A percentile compares a stretch with the other conserved stretches of the same genome.
Evolutionary conservation across 2,113 vertebrate genomes (phyloP).

Genomic region (Copsychus sechellarum): DNA sequence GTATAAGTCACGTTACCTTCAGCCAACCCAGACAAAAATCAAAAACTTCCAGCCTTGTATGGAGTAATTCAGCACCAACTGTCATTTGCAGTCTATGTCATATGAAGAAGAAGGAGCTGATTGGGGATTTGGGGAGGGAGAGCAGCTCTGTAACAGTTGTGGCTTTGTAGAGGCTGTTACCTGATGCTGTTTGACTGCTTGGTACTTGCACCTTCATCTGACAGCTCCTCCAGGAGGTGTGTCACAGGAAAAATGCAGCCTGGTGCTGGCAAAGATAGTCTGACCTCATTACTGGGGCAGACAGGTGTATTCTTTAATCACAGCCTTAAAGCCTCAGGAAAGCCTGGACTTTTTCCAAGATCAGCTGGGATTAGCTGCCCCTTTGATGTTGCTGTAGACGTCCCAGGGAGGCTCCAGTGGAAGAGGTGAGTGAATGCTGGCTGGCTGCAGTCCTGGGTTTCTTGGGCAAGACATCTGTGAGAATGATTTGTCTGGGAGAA

Average conservation of each 20-base stretch:
- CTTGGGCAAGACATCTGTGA: not conserved
- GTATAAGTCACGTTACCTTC: not conserved
- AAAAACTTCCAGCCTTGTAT: not conserved
- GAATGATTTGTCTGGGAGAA: slow-evolving; percentile 20
- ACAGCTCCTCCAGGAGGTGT: not conserved
- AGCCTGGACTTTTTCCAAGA: slow-evolving; percentile 22
- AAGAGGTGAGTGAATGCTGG: slow-evolving; percentile 2
- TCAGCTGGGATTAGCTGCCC: slow-evolving; percentile 9
- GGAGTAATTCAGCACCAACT: not conserved
- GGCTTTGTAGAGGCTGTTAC: not conserved
- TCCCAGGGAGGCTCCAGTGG: slow-evolving; percentile 24
- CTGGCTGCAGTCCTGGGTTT: not conserved
- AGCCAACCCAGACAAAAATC: not conserved
- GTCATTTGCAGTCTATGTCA: not conserved
- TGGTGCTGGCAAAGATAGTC: not conserved
- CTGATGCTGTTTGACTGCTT: not conserved
- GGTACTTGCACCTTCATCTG: not conserved
- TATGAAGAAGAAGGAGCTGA: not conserved
- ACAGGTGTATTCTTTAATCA: slow-evolving; percentile 54
- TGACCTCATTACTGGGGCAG: slow-evolving; percentile 31
- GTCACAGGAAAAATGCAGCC: not conserved
- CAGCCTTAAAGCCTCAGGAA: slow-evolving; percentile 26
- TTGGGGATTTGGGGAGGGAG: rapidly evolving
- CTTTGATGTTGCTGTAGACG: slow-evolving; percentile 28
- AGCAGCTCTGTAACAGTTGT: not conserved